Base-by-base conservation (phyloP, 2,797 vertebrate species). In the Macropus fuliginosus region DNA sequence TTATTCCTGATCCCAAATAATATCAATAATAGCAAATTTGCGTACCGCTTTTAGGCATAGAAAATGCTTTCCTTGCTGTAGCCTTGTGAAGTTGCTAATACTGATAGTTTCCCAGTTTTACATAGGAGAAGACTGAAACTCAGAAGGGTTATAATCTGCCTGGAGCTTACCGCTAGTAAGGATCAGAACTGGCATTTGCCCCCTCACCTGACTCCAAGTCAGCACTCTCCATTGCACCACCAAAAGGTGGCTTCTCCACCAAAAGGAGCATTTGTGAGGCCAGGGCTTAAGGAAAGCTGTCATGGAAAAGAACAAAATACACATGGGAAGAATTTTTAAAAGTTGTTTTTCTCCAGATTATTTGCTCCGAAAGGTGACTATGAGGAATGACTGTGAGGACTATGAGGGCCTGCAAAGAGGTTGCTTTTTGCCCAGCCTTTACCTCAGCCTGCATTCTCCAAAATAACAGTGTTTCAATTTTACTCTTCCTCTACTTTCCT, bases 351-450 rank as follows among this genome's bases (percentile, higher is more conserved):
- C 91, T 55, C 54, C 54, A 57, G 55, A 74, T 56, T 8, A 1
- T 29, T 50, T 29, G 12, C 59, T 54, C 91, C 28, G 31, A 90
- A 27, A 46, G 40, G 13, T 13, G 27, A 46, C 96, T 46, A 46
- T 62, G 28, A 18, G 91, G 87, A 62, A 28, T 56, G 29, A 46
- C 96, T 46, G 34, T 62, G 28, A 18, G 91, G 87, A 62, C 46
- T 46, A 28, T 59, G 13, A 0, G 6, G 1, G 29, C 27, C 54
- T 55, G 0, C 14, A 2, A 31, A 57, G 91, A 0, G 0, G 52
- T 10, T 27, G 54, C 0, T 9, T 87, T 16, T 29, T 46, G 0
- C 54, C 55, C 34, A 91, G 95, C 62, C 27, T 18, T 34, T 2
- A 55, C 54, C 10, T 31, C 34, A 14, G 54, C 91, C 89, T 1